Evolutionary conservation across 2,113 vertebrate genomes (phyloP), one percentile per base, ranked within the genome.

Genomic region (Pollimyrus isidori): DNA sequence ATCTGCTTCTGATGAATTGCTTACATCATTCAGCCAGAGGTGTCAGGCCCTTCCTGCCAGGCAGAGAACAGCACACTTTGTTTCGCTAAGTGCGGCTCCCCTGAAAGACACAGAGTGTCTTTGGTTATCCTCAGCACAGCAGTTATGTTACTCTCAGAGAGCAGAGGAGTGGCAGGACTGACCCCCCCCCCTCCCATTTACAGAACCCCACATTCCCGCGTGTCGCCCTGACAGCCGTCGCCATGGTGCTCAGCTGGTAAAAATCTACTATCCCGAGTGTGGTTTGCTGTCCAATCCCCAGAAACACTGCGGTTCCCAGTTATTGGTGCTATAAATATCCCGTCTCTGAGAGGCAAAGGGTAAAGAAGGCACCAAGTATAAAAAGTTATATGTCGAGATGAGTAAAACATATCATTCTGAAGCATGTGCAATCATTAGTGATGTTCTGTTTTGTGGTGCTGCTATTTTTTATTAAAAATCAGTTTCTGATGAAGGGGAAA

Each of bases 101-200:
- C 35, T 10, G 39, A 45, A 82, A 45, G 30, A 15, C 30, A 45
- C 76, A 42, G 17, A 7, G n/a, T 82, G 39, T 82, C n/a, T 82
- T 82, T 23, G 76, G 76, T 82, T 82, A 82, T 21, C 17, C 30
- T 82, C 15, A 82, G 39, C 35, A 7, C 39, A 82, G 76, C 35
- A 69, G 26, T 11, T 69, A 65, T 26, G n/a, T 30, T 30, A 69
- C 62, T 69, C 62, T 69, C 21, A 19, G 76, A 42, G 76, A 82
- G 76, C 76, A 82, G 39, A 1, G 76, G 39, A 69, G n/a, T 9
- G 62, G 62, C 3, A 45, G 39, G 21, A 11, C 39, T 45, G 39
- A 21, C n/a, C 76, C 30, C 76, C 39, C 76, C 76, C 30, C 76
- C 90, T 85, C 62, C 83, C 92, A 90, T 62, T 89, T 85, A 87